Conservation (phyloP, 2,113 vertebrate species). For the Neotragus moschatus region DNA sequence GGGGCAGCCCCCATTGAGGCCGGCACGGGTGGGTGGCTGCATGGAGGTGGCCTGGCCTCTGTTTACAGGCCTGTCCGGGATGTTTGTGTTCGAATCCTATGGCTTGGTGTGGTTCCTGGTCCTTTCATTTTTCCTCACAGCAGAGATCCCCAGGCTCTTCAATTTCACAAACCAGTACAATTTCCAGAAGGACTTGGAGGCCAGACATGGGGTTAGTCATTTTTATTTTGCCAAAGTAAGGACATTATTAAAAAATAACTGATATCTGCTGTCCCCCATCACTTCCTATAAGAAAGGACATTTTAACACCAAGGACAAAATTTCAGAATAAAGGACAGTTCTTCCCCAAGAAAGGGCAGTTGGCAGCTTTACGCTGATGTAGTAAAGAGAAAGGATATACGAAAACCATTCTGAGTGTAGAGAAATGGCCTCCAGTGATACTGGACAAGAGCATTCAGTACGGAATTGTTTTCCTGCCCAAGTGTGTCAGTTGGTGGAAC, state of each 20-base stretch:
- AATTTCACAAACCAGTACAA: constrained; percentile 25
- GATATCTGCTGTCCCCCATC: constrained; percentile 24
- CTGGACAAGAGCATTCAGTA: not conserved
- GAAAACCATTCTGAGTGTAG: constrained; percentile 25
- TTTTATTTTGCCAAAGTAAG: constrained; percentile 61
- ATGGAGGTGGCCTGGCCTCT: not conserved
- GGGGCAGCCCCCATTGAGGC: not conserved
- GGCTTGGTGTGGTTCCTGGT: not conserved
- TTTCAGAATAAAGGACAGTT: constrained; percentile 64
- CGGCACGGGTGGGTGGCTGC: not conserved
- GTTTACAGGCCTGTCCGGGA: not conserved
- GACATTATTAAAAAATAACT: constrained; percentile 32
- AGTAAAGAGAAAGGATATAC: constrained; percentile 10
- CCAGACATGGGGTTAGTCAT: constrained; percentile 26
- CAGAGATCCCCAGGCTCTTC: not conserved
- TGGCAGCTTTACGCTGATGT: constrained; percentile 45
- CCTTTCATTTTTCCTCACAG: not conserved
- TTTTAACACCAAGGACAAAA: constrained; percentile 67
- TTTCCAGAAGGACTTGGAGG: constrained; percentile 48
- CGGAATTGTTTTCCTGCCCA: constrained; percentile 37
- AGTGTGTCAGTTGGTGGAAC: not conserved
- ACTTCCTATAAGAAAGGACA: constrained; percentile 51
- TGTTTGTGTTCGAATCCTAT: not conserved
- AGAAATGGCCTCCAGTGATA: not conserved
- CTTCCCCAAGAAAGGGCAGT: constrained; percentile 58